A percentile compares a stretch with the other conserved stretches of the same genome.
phyloP scores from a whole-genome alignment of 2,888 invertebrate genomes.

The Camponotus fellah region DNA sequence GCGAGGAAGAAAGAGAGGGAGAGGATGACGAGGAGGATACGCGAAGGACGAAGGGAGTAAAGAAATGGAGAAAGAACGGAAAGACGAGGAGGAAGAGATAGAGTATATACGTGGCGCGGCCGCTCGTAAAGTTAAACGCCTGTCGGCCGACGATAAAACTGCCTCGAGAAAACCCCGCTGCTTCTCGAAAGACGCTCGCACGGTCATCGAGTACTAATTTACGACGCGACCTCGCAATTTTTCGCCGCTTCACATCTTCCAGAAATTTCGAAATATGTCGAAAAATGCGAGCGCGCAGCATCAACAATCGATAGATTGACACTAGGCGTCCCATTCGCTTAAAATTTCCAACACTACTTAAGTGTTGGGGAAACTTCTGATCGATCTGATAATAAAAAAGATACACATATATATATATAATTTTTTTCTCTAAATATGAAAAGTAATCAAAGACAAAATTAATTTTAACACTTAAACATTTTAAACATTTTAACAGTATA shows the following conservation, averaged over 20 bases:
- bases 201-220: conserved; percentile 83
- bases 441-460: background rate
- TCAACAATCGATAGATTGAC: conserved; percentile 12
- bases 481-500: background rate
- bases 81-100: conserved; percentile 62
- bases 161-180: conserved; percentile 75
- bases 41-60: conserved; percentile 52
- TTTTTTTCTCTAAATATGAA: background rate
- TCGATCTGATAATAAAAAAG: background rate
- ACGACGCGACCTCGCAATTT: conserved; percentile 79
- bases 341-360: background rate
- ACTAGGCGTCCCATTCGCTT: conserved; percentile 9
- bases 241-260: conserved; percentile 67
- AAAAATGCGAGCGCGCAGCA: conserved; percentile 22
- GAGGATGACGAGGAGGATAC: background rate
- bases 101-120: conserved; percentile 78
- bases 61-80: conserved; percentile 37
- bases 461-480: too few relatives aligned
- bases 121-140: conserved; percentile 84
- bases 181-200: conserved; percentile 74
- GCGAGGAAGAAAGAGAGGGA: conserved; percentile 38
- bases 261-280: conserved; percentile 64
- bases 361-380: background rate
- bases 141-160: conserved; percentile 84
- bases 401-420: background rate